These are phyloP conservation scores for Deilephila porcellus DNA, from an alignment of 2,888 invertebrate genomes.

Conservation along the genomic window DNA sequence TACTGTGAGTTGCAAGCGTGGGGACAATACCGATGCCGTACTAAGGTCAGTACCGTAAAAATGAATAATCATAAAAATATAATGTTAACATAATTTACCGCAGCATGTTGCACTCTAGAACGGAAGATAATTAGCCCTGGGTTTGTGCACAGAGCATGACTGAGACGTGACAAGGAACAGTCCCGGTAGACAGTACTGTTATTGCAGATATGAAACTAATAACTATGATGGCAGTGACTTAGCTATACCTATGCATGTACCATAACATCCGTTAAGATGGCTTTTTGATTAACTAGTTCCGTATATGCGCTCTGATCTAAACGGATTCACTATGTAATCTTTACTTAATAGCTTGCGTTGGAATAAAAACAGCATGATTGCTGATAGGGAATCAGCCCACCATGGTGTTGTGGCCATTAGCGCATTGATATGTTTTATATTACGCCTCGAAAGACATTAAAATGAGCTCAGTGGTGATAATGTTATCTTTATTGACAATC, in stretches of 20 bases:
- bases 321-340: background rate
- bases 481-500: background rate
- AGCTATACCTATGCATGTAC: background rate
- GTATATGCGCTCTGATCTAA: background rate
- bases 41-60: constrained; percentile 74
- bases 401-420: background rate
- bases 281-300: constrained; percentile 14
- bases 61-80: background rate
- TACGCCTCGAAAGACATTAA: constrained; percentile 20
- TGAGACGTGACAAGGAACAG: constrained; percentile 56
- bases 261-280: constrained; percentile 33
- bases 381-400: background rate
- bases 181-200: constrained; percentile 37
- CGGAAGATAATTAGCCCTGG: constrained; percentile 69
- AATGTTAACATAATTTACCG: background rate
- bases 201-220: background rate
- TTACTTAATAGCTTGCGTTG: background rate
- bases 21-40: constrained; percentile 90
- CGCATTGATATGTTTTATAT: background rate
- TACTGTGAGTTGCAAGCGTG: constrained; percentile 92
- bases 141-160: constrained; percentile 57
- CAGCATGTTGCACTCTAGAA: constrained; percentile 51
- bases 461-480: constrained; percentile 8
- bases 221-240: background rate
- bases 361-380: background rate